Evolutionary conservation across 2,888 invertebrate genomes (phyloP).

Genomic region (Drosophila rellima): DNA sequence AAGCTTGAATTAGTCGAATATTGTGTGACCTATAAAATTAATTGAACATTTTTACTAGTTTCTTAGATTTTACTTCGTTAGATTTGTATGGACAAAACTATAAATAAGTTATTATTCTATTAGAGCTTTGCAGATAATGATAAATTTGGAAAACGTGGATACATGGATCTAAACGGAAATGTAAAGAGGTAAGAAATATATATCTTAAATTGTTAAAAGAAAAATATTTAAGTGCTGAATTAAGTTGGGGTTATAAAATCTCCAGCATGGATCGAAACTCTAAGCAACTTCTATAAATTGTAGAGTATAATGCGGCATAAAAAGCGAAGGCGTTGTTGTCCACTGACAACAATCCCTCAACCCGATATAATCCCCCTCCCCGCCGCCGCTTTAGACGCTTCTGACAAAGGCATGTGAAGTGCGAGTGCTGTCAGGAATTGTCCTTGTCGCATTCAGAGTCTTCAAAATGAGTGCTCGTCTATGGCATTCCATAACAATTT

Average conservation of each 20-base stretch:
- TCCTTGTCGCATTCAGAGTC: constrained; percentile 38
- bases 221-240: neutral
- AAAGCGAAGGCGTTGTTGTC: constrained; percentile 37
- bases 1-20: neutral
- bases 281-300: neutral
- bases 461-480: constrained; percentile 35
- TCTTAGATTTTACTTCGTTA: no score
- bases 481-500: constrained; percentile 77
- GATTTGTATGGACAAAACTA: no score
- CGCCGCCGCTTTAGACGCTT: neutral
- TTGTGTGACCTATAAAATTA: neutral
- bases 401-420: constrained; percentile 30
- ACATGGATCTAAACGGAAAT: no score
- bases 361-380: constrained; percentile 20
- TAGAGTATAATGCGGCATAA: constrained; percentile 35
- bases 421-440: constrained; percentile 25
- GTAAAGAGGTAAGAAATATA: no score
- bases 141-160: no score
- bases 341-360: constrained; percentile 38
- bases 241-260: neutral
- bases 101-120: no score
- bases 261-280: neutral
- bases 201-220: no score
- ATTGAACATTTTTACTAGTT: no score
- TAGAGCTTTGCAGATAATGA: no score